A percentile compares a stretch with the other conserved stretches of the same genome.
Conservation (phyloP, 2,888 invertebrate genomes). For the Hypsopygia costalis region DNA sequence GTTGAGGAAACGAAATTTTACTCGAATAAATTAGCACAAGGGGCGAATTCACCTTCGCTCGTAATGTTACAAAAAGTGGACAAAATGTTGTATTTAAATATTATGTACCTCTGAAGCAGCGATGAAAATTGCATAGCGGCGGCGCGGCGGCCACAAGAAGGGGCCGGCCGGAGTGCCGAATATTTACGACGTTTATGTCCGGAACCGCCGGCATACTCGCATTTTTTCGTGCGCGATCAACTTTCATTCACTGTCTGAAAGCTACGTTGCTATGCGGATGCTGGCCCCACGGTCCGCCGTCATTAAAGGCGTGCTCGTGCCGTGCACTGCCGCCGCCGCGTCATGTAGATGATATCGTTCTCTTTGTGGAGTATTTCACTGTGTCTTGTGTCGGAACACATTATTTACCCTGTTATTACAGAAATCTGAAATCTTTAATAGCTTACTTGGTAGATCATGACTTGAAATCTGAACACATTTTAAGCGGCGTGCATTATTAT, state of each 20-base stretch:
- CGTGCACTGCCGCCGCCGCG: constrained; percentile 54
- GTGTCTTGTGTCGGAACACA: constrained; percentile 39
- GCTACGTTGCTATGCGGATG: constrained; percentile 78
- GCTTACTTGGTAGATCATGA: too few relatives aligned
- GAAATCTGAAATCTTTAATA: too few relatives aligned
- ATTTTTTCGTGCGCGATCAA: constrained; percentile 66
- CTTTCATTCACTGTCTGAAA: constrained; percentile 75
- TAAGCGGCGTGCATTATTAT: too few relatives aligned
- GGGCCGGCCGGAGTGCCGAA: constrained; percentile 41
- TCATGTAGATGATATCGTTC: constrained; percentile 69
- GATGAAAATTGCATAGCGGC: constrained; percentile 29
- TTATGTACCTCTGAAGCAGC: constrained; percentile 24
- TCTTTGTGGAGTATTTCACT: constrained; percentile 70
- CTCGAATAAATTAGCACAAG: constrained; percentile 41
- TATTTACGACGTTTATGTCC: constrained; percentile 50
- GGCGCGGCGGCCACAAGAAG: constrained; percentile 20
- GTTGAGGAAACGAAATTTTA: constrained; percentile 42
- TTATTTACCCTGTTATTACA: constrained; percentile 3
- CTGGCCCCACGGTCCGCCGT: constrained; percentile 64
- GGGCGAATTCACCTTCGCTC: constrained; percentile 25
- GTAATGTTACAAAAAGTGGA: constrained; percentile 26
- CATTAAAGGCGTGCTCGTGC: constrained; percentile 70
- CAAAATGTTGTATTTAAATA: constrained; percentile 30
- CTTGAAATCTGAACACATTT: too few relatives aligned
- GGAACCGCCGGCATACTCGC: constrained; percentile 48